A percentile compares a stretch with the other conserved stretches of the same genome.
Evolutionary conservation across 2,113 vertebrate species (phyloP).

Genomic region (Pica pica): DNA sequence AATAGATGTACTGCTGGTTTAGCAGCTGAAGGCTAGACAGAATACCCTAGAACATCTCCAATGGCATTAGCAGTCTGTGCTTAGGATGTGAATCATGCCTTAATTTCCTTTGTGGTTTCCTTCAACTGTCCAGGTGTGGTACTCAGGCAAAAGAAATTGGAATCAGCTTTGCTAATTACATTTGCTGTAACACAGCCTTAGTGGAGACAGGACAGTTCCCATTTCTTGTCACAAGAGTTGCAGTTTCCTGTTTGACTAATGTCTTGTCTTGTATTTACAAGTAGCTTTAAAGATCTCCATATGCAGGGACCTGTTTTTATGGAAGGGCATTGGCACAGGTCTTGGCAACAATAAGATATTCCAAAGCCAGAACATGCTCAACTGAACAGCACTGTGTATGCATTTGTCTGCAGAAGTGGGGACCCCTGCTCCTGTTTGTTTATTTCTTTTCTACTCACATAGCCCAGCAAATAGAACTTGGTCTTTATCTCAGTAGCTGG

Average conservation of each 20-base stretch:
- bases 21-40: background rate
- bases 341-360: background rate
- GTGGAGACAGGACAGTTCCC: background rate
- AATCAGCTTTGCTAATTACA: background rate
- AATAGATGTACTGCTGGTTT: background rate
- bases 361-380: background rate
- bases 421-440: background rate
- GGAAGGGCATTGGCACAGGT: background rate
- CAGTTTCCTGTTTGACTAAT: background rate
- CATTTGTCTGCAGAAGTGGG: background rate
- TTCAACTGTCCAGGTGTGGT: background rate
- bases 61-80: background rate
- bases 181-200: background rate
- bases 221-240: background rate
- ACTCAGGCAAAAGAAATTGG: background rate
- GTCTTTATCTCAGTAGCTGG: background rate
- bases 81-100: background rate
- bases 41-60: background rate
- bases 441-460: background rate
- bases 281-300: background rate
- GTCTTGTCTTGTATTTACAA: background rate
- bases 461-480: background rate
- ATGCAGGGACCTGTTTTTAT: background rate
- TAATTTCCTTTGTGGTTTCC: background rate
- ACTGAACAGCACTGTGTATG: accelerated